Evolutionary conservation across 2,888 invertebrate species (phyloP).

Genomic region (Plagodis dolabraria): DNA sequence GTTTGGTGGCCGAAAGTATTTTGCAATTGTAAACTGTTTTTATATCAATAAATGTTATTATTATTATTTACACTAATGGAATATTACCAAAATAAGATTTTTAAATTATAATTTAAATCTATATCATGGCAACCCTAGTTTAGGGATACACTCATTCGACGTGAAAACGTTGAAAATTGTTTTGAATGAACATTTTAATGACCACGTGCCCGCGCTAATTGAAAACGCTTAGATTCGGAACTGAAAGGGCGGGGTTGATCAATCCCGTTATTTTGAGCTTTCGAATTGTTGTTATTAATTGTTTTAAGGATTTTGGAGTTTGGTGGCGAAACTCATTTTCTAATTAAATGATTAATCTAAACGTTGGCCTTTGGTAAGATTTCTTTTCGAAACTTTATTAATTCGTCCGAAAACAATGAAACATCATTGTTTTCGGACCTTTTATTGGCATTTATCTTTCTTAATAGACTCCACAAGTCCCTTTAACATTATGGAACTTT

Average conservation of each 20-base stretch:
- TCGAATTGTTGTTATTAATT: constrained; percentile 45
- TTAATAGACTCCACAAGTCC: too few relatives aligned
- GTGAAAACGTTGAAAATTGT: constrained; percentile 74
- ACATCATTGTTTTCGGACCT: too few relatives aligned
- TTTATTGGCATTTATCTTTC: too few relatives aligned
- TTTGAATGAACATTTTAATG: constrained; percentile 81
- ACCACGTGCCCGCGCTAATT: constrained; percentile 66
- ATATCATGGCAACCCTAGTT: constrained; percentile 43
- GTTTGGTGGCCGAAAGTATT: too few relatives aligned
- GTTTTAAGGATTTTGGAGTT: constrained; percentile 25
- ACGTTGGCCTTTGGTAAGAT: background rate
- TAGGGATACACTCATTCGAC: constrained; percentile 53
- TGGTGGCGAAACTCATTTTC: constrained; percentile 3
- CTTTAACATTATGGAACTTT: too few relatives aligned
- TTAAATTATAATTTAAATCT: too few relatives aligned
- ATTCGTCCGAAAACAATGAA: too few relatives aligned
- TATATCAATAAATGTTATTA: too few relatives aligned
- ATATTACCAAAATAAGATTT: too few relatives aligned
- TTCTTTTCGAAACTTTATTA: too few relatives aligned
- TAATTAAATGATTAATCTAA: background rate
- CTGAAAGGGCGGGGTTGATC: constrained; percentile 58
- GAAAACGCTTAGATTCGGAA: constrained; percentile 65
- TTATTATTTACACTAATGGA: too few relatives aligned
- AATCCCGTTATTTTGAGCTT: constrained; percentile 56
- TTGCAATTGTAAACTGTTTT: too few relatives aligned